These are phyloP conservation scores for Drosophila dives DNA, from an alignment of 2,888 invertebrate species.

Conservation along the genomic window DNA sequence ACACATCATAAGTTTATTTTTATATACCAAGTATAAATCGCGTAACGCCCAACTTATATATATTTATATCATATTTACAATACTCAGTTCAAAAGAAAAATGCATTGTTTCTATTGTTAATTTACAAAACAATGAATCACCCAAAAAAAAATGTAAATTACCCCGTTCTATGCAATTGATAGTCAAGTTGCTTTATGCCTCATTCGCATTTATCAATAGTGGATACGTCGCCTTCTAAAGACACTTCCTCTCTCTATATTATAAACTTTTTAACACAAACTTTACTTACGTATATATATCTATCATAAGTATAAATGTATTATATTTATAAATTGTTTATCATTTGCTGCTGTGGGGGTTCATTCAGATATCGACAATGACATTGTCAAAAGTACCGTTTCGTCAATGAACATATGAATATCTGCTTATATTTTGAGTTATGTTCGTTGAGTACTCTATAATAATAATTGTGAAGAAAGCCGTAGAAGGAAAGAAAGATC, in stretches of 20 bases:
- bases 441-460: slow-evolving; percentile 20
- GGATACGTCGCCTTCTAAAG: slow-evolving; percentile 40
- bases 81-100: slow-evolving; percentile 26
- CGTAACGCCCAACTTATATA: slow-evolving; percentile 35
- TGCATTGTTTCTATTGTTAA: slow-evolving; percentile 41
- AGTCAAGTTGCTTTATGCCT: slow-evolving; percentile 53
- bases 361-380: slow-evolving; percentile 21
- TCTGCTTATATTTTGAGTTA: slow-evolving; percentile 22
- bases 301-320: slow-evolving; percentile 12
- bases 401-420: slow-evolving; percentile 19
- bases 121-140: slow-evolving; percentile 37
- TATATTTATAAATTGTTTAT: slow-evolving; percentile 27
- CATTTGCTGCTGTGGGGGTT: slow-evolving; percentile 23
- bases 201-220: slow-evolving; percentile 62
- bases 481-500: slow-evolving; percentile 3
- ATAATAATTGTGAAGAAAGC: slow-evolving; percentile 38
- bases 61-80: slow-evolving; percentile 2
- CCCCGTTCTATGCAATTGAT: slow-evolving; percentile 52
- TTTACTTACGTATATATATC: slow-evolving; percentile 1
- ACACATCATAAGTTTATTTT: not conserved
- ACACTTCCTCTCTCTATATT: slow-evolving; percentile 64
- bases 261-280: slow-evolving; percentile 19
- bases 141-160: slow-evolving; percentile 12
- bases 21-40: slow-evolving; percentile 24
- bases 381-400: slow-evolving; percentile 56